Base-by-base conservation (phyloP, 2,113 vertebrate species). In the Chloropsis cyanopogon region DNA sequence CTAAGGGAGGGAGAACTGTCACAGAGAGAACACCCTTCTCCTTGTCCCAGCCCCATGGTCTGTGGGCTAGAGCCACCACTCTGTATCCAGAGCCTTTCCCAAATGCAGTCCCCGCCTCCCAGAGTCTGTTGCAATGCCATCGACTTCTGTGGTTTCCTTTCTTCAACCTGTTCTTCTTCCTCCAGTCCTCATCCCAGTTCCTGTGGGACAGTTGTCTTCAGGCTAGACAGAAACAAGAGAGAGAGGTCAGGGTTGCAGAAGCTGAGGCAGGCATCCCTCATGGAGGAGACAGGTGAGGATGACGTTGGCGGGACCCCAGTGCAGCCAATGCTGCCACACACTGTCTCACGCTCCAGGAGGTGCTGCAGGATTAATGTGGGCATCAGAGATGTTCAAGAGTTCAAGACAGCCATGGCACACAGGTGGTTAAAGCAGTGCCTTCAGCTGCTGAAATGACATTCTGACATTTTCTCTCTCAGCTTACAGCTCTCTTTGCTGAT, bases 281-380 rank as follows among this genome's bases (percentile, higher is more conserved):
- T 2, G n/a, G n/a, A 68, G 37, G 28, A 42, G 28, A 14, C 10
- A 7, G 35, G 39, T 2, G 6, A 41, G 46, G 50, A 44, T 0
- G 1, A 12, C 0, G 0, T 54, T 28, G 33, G 37, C 24, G 37
- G 68, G 44, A 28, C 16, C 52, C 21, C 20, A 17, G 3, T 7
- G 14, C 13, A 41, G 54, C 25, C 54, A 42, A n/a, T 26, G 63
- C 41, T 28, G 47, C 54, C 41, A 59, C 39, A 53, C 53, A 17
- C 23, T 9, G 24, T 35, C n/a, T 19, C 53, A 82, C 0, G 1
- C 39, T 53, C 29, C 47, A 54, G 25, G 63, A 68, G n/a, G 41
- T 42, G 56, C 79, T 70, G 56, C 56, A 83, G 35, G 41, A 28
- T 33, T 28, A 29, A 42, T 0, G 3, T 10, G 35, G 47, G 54